Percentiles rank a stretch among this genome's conserved stretches.
These are phyloP conservation scores for Conistra vaccinii DNA, from an alignment of 2,888 invertebrate species.

Conservation along the genomic window DNA sequence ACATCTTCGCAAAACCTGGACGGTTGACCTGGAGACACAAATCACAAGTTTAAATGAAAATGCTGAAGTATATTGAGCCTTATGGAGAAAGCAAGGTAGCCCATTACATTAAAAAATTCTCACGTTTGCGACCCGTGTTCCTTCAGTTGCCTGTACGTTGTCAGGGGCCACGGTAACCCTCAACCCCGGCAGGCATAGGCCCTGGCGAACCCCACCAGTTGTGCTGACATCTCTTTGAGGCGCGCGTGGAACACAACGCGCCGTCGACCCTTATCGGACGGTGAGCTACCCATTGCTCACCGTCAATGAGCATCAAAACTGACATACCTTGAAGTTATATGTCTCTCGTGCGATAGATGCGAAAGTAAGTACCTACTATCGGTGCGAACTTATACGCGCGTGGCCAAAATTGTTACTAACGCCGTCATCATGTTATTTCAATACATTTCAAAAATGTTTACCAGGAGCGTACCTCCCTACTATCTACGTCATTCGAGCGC, in stretches of 20 bases:
- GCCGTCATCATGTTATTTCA: background rate
- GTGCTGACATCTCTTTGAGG: too few relatives aligned
- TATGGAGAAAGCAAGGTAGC: background rate
- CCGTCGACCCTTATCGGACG: too few relatives aligned
- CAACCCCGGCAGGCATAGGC: too few relatives aligned
- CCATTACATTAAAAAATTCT: background rate
- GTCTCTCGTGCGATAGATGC: background rate
- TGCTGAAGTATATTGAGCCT: background rate
- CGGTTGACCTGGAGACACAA: slow-evolving; percentile 90
- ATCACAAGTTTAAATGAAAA: background rate
- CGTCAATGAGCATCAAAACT: too few relatives aligned
- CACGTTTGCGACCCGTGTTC: background rate
- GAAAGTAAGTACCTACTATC: background rate
- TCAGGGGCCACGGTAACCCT: too few relatives aligned
- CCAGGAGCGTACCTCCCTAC: background rate
- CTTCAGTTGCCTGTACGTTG: too few relatives aligned
- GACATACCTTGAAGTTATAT: too few relatives aligned
- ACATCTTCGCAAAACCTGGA: slow-evolving; percentile 96
- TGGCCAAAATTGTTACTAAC: too few relatives aligned
- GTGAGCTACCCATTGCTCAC: too few relatives aligned
- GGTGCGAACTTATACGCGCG: background rate
- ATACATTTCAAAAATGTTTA: too few relatives aligned
- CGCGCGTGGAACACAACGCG: too few relatives aligned
- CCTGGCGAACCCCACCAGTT: too few relatives aligned
- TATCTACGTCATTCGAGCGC: background rate